Evolutionary conservation across 2,888 invertebrate species (phyloP).

Genomic region (Amphimallon solstitiale): DNA sequence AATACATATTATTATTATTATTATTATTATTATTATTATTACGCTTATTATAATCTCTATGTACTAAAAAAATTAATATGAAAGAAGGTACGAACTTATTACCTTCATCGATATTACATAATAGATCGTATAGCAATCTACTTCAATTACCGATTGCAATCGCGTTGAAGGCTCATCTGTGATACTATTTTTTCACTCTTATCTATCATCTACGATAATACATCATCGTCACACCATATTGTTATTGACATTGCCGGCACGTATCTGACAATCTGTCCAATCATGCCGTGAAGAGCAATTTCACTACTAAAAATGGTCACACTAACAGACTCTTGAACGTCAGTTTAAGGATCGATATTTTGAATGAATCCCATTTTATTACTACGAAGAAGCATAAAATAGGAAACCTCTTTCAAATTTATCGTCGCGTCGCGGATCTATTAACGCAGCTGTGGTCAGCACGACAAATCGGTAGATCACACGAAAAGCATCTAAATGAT

Average conservation of each 20-base stretch:
- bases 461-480: constrained; percentile 6
- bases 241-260: constrained; percentile 11
- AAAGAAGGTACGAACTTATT: no score
- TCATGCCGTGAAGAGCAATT: constrained; percentile 12
- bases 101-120: no score
- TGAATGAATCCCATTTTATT: not conserved
- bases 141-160: no score
- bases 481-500: constrained; percentile 12
- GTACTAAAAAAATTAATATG: no score
- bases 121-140: no score
- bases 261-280: constrained; percentile 20
- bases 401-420: constrained; percentile 18
- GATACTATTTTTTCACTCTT: not conserved
- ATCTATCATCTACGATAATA: not conserved
- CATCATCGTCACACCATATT: constrained; percentile 9
- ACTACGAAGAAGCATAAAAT: constrained; percentile 16
- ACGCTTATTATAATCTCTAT: no score
- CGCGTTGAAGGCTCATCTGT: no score
- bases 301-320: constrained; percentile 16
- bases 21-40: no score
- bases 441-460: not conserved
- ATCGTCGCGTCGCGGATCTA: constrained; percentile 4
- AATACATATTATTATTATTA: no score
- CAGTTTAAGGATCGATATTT: not conserved
- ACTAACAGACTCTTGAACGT: not conserved